Base-by-base conservation (phyloP, 2,888 invertebrate species). In the Halictus ligatus region DNA sequence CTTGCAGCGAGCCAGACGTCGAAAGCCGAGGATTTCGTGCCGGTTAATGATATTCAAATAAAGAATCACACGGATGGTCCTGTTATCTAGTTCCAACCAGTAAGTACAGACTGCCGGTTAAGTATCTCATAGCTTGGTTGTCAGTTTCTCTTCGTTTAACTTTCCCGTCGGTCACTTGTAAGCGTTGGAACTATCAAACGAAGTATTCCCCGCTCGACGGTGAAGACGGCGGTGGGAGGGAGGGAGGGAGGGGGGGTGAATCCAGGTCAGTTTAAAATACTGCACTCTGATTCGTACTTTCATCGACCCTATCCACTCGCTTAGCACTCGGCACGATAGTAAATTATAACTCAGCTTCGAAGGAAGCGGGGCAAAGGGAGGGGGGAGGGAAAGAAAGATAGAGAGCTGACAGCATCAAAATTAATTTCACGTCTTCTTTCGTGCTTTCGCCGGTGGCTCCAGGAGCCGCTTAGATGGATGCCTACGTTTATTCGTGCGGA, bases 341-440 rank as follows among this genome's bases (percentile, higher is more conserved):
- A 79, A 84, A 88, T 88, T 88, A 86, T 86, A 88, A 84, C 81
- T 80, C 69, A 69, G 80, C 83, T 78, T 72, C 77, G 67, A 75
- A 75, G 64, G 69, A 48, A 71, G n/a, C 35, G 21, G 12, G n/a
- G 7, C n/a, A n/a, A 10, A n/a, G 58, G n/a, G 58, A 0, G 10
- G 1, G 54, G 21, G 10, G 3, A 3, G 58, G 1, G n/a, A 12
- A n/a, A 58, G 58, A n/a, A 12, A 58, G 58, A 15, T 35, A 29
- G 54, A 35, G 78, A 58, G 64, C 69, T 75, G 85, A 76, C 80
- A 83, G 85, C 82, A 74, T 78, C 84, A 81, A 86, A 89, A 90
- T 89, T 90, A 90, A 89, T 90, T 88, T 85, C 85, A 60, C 81
- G 75, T 85, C 87, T 74, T 80, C 81, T 81, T 85, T 80, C 81